A percentile compares a stretch with the other conserved stretches of the same genome.
Evolutionary conservation across 2,888 invertebrate genomes (phyloP).

Genomic region (Bugula neritina): DNA sequence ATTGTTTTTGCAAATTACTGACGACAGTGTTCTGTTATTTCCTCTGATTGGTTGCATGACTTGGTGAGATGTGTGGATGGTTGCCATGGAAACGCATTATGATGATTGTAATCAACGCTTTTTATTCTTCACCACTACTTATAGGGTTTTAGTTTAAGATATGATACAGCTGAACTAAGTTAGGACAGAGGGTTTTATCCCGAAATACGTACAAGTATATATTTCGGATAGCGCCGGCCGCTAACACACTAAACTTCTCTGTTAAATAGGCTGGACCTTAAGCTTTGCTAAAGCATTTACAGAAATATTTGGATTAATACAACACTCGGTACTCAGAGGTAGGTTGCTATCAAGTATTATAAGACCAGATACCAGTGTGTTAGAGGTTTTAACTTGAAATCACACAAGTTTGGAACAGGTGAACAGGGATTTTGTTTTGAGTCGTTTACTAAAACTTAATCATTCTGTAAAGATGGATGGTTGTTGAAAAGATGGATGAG

Average conservation of each 20-base stretch:
- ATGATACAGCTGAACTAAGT: background rate
- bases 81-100: slow-evolving; percentile 17
- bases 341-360: too few species aligned
- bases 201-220: background rate
- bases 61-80: background rate
- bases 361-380: too few species aligned
- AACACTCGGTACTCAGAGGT: too few species aligned
- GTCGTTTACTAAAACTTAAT: too few species aligned
- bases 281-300: too few species aligned
- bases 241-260: too few species aligned
- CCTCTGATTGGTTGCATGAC: background rate
- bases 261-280: background rate
- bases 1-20: background rate
- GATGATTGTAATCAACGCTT: background rate
- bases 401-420: too few species aligned
- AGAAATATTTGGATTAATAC: too few species aligned
- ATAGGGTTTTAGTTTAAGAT: background rate
- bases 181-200: background rate
- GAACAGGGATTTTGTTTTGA: too few species aligned
- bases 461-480: too few species aligned
- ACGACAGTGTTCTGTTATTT: background rate
- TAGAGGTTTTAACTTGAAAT: too few species aligned
- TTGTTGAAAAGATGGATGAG: too few species aligned
- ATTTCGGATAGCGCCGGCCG: slow-evolving; percentile 19
- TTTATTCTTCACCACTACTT: background rate